Conservation (phyloP, 2,113 vertebrate genomes). For the Myrmecophaga tridactyla region DNA sequence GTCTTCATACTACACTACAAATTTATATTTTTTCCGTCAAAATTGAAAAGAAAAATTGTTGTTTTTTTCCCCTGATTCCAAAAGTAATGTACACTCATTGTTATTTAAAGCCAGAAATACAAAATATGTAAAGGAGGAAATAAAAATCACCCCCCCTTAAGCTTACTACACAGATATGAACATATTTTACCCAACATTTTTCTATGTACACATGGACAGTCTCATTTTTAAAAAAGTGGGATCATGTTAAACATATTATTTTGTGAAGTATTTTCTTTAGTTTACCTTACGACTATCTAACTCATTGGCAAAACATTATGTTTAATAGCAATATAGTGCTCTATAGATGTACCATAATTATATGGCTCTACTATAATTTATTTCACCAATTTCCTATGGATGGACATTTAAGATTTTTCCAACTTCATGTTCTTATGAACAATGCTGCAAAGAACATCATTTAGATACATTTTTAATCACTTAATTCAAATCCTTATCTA, state of each 20-base stretch:
- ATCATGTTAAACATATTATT: not conserved
- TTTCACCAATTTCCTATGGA: not conserved
- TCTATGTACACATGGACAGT: not conserved
- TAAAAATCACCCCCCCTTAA: not conserved
- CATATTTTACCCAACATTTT: not conserved
- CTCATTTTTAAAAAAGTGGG: slow-evolving; percentile 26
- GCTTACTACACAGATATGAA: not conserved
- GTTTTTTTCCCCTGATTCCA: not conserved
- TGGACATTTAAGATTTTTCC: not conserved
- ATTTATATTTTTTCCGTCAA: not conserved
- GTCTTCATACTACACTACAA: not conserved
- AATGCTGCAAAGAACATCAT: not conserved
- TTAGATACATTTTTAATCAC: not conserved
- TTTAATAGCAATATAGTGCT: slow-evolving; percentile 1
- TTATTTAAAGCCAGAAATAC: not conserved
- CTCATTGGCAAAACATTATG: not conserved
- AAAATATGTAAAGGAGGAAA: slow-evolving; percentile 1
- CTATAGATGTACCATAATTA: not conserved
- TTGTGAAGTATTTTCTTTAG: not conserved
- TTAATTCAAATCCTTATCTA: not conserved
- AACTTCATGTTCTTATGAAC: not conserved
- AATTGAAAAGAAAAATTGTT: not conserved
- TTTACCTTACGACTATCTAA: slow-evolving; percentile 22
- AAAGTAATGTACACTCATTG: not conserved
- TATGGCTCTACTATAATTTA: not conserved